Evolutionary conservation across 1,140 invertebrate genomes (phyloP).

Genomic region (Scaptomyza graminum): DNA sequence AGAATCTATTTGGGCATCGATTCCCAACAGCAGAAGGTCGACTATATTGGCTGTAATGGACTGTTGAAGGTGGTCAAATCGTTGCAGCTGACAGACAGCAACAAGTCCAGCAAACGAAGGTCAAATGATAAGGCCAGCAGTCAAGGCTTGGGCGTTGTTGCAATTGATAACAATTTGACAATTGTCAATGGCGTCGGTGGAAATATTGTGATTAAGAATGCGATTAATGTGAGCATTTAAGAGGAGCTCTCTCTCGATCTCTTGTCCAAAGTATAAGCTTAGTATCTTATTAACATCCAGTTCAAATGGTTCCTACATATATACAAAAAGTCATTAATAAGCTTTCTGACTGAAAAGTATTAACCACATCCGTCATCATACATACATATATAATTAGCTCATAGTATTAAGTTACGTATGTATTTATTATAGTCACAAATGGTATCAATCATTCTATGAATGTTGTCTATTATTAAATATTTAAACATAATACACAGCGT

Average conservation of each 20-base stretch:
- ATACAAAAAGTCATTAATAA: slow-evolving; percentile 30
- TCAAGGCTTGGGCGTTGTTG: slow-evolving; percentile 34
- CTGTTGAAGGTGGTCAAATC: slow-evolving; percentile 73
- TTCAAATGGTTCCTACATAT: slow-evolving; percentile 42
- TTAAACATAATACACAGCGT: not conserved
- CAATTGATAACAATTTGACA: slow-evolving; percentile 63
- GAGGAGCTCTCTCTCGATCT: not conserved
- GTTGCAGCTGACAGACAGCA: slow-evolving; percentile 50
- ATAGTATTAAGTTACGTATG: not conserved
- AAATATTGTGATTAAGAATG: slow-evolving; percentile 79
- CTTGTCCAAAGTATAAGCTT: slow-evolving; percentile 35
- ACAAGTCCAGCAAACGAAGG: slow-evolving; percentile 28
- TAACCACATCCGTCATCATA: slow-evolving; percentile 14
- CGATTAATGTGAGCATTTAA: slow-evolving; percentile 75
- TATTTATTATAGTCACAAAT: slow-evolving; percentile 15
- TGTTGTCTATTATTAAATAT: slow-evolving; percentile 21
- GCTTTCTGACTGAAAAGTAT: slow-evolving; percentile 44
- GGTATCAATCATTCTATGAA: slow-evolving; percentile 46
- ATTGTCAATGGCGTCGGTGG: slow-evolving; percentile 60
- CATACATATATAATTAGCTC: slow-evolving; percentile 22
- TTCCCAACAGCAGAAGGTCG: slow-evolving; percentile 64
- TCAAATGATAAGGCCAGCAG: not conserved
- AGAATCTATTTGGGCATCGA: slow-evolving; percentile 74
- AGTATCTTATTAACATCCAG: slow-evolving; percentile 25
- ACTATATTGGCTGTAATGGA: slow-evolving; percentile 79